Evolutionary conservation across 1,140 invertebrate species (phyloP).

Genomic region (Caerostris extrusa): DNA sequence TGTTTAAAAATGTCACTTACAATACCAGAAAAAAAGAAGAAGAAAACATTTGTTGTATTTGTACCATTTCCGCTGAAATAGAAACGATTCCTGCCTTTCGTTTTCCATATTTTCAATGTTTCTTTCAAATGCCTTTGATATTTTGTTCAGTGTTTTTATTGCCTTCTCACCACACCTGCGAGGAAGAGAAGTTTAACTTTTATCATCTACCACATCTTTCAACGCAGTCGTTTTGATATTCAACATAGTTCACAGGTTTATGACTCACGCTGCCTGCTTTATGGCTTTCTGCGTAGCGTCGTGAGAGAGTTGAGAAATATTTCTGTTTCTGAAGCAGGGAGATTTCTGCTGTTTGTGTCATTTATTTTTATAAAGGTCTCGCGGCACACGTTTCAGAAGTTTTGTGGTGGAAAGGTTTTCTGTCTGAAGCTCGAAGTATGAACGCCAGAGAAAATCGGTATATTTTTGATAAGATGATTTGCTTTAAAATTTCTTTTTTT

Average conservation of each 20-base stretch:
- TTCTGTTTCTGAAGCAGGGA: neutral
- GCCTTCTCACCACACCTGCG: neutral
- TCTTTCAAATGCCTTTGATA: neutral
- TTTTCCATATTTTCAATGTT: conserved; percentile 6
- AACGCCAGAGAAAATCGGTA: too few relatives aligned
- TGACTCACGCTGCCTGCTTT: conserved; percentile 14
- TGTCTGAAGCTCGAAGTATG: too few relatives aligned
- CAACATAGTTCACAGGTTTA: conserved; percentile 32
- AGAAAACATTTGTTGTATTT: neutral
- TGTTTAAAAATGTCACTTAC: too few relatives aligned
- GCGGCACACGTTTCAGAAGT: neutral
- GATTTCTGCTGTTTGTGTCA: neutral
- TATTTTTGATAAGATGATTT: too few relatives aligned
- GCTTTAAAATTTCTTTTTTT: too few relatives aligned
- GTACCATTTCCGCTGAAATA: neutral
- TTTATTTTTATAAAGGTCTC: conserved; percentile 3
- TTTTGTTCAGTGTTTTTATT: conserved; percentile 25
- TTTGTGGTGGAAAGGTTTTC: too few relatives aligned
- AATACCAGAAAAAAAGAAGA: too few relatives aligned
- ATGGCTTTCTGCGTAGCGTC: neutral
- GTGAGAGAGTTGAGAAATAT: neutral
- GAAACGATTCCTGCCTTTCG: neutral
- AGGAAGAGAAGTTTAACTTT: conserved; percentile 1
- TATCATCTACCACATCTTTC: conserved; percentile 43
- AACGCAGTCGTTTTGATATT: conserved; percentile 41